Conservation (phyloP, 2,113 vertebrate species). For the Candoia aspera region DNA sequence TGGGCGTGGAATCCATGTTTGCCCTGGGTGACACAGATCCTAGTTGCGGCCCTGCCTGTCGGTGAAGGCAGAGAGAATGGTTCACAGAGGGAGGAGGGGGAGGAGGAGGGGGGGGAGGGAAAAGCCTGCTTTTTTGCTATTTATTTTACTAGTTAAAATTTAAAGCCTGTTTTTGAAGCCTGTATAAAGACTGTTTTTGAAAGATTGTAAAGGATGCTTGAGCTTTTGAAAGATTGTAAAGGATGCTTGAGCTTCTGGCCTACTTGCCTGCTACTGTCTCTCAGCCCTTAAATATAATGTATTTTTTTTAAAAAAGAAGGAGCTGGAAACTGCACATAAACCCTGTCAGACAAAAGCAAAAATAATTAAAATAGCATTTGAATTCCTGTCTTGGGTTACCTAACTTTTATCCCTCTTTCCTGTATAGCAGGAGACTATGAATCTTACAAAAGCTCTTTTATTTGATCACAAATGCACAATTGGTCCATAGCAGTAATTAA, state of each 20-base stretch:
- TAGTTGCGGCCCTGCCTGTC: too few relatives aligned
- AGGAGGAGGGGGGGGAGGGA: background rate
- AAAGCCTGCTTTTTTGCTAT: background rate
- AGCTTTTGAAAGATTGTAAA: background rate
- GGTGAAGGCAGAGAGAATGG: background rate
- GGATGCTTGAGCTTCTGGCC: background rate
- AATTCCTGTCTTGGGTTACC: constrained; percentile 40
- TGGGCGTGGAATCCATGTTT: too few relatives aligned
- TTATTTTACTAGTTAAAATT: background rate
- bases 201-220: too few relatives aligned
- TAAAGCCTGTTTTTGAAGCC: background rate
- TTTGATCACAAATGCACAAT: constrained; percentile 61
- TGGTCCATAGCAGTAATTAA: constrained; percentile 67
- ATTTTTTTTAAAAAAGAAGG: background rate
- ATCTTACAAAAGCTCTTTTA: constrained; percentile 10
- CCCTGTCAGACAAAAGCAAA: constrained; percentile 2
- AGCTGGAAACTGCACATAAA: background rate
- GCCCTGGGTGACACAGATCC: too few relatives aligned
- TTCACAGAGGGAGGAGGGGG: background rate
- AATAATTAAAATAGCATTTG: constrained; percentile 39
- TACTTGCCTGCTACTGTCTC: background rate
- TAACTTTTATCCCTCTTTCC: constrained; percentile 41
- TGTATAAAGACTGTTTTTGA: background rate
- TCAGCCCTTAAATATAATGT: background rate
- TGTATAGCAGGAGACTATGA: constrained; percentile 36